Evolutionary conservation across 2,888 invertebrate genomes (phyloP).

Genomic region (Trachelus tabidus): DNA sequence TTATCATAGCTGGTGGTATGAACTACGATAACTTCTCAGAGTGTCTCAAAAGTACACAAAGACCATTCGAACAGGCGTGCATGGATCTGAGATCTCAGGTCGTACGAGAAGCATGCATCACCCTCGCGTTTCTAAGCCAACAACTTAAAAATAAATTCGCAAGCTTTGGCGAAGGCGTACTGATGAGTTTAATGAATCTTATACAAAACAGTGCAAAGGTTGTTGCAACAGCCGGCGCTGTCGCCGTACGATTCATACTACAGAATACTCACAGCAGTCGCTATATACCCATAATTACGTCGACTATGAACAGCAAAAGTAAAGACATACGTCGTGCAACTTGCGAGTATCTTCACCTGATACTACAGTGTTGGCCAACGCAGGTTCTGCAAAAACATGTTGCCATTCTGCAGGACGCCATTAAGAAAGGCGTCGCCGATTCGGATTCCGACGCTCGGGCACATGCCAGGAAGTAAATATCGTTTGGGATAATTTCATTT

Average conservation of each 20-base stretch:
- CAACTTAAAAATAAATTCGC: conserved; percentile 85
- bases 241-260: conserved; percentile 90
- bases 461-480: conserved; percentile 80
- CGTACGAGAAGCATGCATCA: conserved; percentile 95
- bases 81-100: conserved; percentile 94
- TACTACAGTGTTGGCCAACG: conserved; percentile 90
- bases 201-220: conserved; percentile 97
- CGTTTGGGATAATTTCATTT: neutral
- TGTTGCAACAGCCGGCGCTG: conserved; percentile 88
- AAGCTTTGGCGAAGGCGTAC: conserved; percentile 84
- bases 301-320: conserved; percentile 85
- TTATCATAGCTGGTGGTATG: conserved; percentile 83
- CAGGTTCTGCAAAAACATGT: conserved; percentile 85
- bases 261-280: conserved; percentile 84
- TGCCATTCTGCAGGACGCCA: conserved; percentile 80
- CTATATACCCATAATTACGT: conserved; percentile 82
- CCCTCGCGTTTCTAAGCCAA: conserved; percentile 92
- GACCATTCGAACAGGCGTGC: conserved; percentile 83
- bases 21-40: conserved; percentile 80
- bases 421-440: conserved; percentile 89
- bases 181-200: conserved; percentile 87
- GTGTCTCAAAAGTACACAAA: conserved; percentile 82
- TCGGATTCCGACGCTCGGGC: conserved; percentile 92
- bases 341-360: conserved; percentile 85
- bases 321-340: conserved; percentile 86